phyloP scores from a whole-genome alignment of 2,113 vertebrate species.

The Sorex araneus region DNA sequence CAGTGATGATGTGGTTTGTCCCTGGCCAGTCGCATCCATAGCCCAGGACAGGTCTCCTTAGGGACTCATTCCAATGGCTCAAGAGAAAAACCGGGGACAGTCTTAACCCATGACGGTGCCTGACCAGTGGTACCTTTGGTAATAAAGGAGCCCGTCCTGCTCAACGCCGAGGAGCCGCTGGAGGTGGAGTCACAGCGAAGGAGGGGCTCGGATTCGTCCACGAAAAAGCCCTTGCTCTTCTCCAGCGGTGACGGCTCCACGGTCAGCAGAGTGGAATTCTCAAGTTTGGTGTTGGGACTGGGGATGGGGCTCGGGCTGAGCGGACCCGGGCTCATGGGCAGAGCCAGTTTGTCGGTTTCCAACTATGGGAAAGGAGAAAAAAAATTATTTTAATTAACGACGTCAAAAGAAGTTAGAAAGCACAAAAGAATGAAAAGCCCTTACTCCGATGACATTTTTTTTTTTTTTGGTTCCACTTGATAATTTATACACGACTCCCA shows the following conservation, averaged over 20 bases:
- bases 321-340: slow-evolving; percentile 91
- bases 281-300: slow-evolving; percentile 90
- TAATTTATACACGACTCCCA: neutral
- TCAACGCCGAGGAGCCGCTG: slow-evolving; percentile 97
- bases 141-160: slow-evolving; percentile 98
- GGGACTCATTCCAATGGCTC: neutral
- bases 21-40: neutral
- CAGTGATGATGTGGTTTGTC: fast-evolving
- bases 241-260: slow-evolving; percentile 94
- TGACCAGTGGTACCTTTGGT: slow-evolving; percentile 94
- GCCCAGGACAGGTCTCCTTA: neutral
- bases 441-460: neutral
- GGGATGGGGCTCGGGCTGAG: slow-evolving; percentile 82
- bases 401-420: neutral
- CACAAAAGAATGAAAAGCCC: neutral
- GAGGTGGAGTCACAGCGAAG: slow-evolving; percentile 98
- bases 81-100: too few species aligned
- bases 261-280: slow-evolving; percentile 87
- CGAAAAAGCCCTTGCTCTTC: slow-evolving; percentile 95
- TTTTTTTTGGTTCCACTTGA: neutral
- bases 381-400: neutral
- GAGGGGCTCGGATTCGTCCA: slow-evolving; percentile 96
- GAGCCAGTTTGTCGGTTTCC: slow-evolving; percentile 94
- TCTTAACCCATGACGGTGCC: too few species aligned
- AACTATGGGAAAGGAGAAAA: slow-evolving; percentile 87